A percentile compares a stretch with the other conserved stretches of the same genome.
Conservation (phyloP, 2,888 invertebrate species). For the Yponomeuta evonymella region DNA sequence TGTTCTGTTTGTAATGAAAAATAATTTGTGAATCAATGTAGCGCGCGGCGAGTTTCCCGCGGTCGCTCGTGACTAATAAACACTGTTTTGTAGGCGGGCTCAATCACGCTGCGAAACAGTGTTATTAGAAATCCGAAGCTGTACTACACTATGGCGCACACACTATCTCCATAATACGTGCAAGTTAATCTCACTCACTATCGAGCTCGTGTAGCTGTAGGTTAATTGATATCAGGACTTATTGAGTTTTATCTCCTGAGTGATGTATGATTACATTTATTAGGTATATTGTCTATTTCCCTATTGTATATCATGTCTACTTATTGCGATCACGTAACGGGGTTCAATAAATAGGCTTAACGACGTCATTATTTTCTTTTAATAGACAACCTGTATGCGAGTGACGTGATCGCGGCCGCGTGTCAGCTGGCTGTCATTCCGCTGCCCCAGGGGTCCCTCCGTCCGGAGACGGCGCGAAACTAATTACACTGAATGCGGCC, state of each 20-base stretch:
- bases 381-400: conserved; percentile 2
- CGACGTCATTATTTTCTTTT: conserved; percentile 17
- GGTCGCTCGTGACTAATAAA: conserved; percentile 55
- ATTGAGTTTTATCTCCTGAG: background rate
- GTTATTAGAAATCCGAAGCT: conserved; percentile 31
- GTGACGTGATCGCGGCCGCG: conserved; percentile 20
- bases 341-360: conserved; percentile 16
- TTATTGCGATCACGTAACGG: background rate
- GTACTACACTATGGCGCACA: conserved; percentile 27
- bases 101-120: conserved; percentile 47
- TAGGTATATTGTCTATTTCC: background rate
- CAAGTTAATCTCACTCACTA: conserved; percentile 36
- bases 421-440: conserved; percentile 35
- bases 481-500: conserved; percentile 62
- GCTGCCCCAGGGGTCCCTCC: conserved; percentile 35
- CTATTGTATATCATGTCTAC: background rate
- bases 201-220: conserved; percentile 21
- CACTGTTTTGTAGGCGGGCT: conserved; percentile 46
- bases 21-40: conserved; percentile 34
- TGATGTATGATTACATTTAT: background rate
- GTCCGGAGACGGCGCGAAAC: conserved; percentile 54
- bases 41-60: conserved; percentile 41
- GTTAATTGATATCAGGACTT: conserved; percentile 15
- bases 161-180: conserved; percentile 34
- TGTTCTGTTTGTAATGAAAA: conserved; percentile 26